phyloP scores from a whole-genome alignment of 92 coral and sea anemone species.

The Diadumene lineata region DNA sequence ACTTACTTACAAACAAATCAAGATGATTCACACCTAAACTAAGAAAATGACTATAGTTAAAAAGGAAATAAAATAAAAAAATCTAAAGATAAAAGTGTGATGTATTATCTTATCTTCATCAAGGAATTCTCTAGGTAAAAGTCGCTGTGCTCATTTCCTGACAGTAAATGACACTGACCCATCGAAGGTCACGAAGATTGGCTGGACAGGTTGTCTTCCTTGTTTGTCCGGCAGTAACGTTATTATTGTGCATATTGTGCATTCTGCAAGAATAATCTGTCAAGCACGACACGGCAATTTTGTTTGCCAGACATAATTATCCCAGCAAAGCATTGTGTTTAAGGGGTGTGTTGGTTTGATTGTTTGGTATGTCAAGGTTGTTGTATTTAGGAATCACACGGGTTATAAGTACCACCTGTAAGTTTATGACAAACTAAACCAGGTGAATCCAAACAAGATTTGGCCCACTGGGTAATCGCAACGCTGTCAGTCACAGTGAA shows the following conservation, averaged over 20 bases:
- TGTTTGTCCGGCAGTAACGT: neutral
- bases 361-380: slow-evolving; percentile 50
- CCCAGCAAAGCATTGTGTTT: neutral
- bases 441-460: slow-evolving; percentile 27
- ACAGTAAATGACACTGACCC: slow-evolving; percentile 14
- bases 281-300: slow-evolving; percentile 9
- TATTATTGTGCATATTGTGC: neutral
- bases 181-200: slow-evolving; percentile 11
- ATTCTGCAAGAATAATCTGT: neutral
- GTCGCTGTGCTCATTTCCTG: neutral
- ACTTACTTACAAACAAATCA: too few relatives aligned
- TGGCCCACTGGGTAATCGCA: slow-evolving; percentile 1
- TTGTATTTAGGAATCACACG: slow-evolving; percentile 48
- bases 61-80: too few relatives aligned
- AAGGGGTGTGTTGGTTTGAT: slow-evolving; percentile 34
- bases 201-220: neutral
- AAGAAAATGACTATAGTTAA: too few relatives aligned
- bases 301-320: slow-evolving; percentile 26
- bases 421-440: slow-evolving; percentile 35
- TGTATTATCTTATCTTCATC: neutral
- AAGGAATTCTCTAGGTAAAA: neutral
- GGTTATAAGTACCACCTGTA: slow-evolving; percentile 64
- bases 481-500: slow-evolving; percentile 16
- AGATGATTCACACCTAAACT: too few relatives aligned
- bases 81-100: neutral